A percentile compares a stretch with the other conserved stretches of the same genome.
These are phyloP conservation scores for Zaprionus africanus DNA, from an alignment of 1,140 invertebrate species.

Conservation along the genomic window DNA sequence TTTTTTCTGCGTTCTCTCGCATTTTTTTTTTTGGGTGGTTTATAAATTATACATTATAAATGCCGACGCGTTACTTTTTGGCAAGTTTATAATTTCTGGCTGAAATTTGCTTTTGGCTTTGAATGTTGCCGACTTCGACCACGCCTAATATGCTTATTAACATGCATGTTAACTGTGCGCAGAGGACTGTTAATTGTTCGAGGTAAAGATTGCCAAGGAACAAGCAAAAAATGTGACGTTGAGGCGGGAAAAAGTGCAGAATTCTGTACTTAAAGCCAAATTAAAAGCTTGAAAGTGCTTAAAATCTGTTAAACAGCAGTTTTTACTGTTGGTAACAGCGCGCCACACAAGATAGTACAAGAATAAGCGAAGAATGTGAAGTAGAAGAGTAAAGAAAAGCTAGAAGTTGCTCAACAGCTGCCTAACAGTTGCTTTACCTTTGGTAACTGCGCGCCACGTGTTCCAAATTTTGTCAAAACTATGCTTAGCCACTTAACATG, in stretches of 20 bases:
- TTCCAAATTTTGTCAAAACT: background rate
- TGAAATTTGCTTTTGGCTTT: slow-evolving; percentile 58
- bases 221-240: background rate
- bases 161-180: slow-evolving; percentile 1
- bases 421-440: background rate
- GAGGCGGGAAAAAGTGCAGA: no score
- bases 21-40: slow-evolving; percentile 27
- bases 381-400: background rate
- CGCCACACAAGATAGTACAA: no score
- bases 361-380: no score
- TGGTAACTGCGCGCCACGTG: background rate
- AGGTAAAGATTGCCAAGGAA: background rate
- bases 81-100: slow-evolving; percentile 69
- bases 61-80: slow-evolving; percentile 62
- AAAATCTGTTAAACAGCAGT: background rate
- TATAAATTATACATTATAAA: slow-evolving; percentile 79
- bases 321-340: background rate
- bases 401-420: background rate
- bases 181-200: background rate
- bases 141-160: background rate
- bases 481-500: background rate
- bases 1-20: background rate
- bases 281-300: background rate
- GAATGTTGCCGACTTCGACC: slow-evolving; percentile 30
- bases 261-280: no score